phyloP scores from a whole-genome alignment of 1,140 invertebrate genomes.

The Leptinotarsa lineolata region DNA sequence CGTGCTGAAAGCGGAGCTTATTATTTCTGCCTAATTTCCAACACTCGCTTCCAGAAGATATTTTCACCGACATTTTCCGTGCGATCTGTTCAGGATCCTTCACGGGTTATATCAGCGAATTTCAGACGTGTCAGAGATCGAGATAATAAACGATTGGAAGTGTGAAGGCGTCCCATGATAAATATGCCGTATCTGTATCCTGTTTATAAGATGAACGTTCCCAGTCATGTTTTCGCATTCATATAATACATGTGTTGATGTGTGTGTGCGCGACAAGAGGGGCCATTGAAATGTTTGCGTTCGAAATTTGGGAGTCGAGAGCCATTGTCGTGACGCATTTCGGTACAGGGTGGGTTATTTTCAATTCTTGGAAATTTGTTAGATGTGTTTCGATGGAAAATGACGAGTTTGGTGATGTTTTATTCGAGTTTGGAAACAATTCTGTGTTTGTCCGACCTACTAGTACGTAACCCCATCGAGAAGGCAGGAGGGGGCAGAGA shows the following conservation, averaged over 20 bases:
- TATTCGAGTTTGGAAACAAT: no score
- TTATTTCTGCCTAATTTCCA: background rate
- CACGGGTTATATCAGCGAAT: background rate
- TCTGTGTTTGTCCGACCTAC: no score
- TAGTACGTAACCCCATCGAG: no score
- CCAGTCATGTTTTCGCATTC: background rate
- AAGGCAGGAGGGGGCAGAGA: no score
- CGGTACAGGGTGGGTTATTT: no score
- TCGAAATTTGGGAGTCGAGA: background rate
- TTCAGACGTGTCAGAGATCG: conserved; percentile 5
- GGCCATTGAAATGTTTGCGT: background rate
- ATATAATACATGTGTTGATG: conserved; percentile 6
- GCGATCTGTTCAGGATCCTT: background rate
- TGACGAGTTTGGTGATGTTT: no score
- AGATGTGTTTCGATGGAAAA: no score
- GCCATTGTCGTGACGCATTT: background rate
- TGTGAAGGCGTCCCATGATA: background rate
- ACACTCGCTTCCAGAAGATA: background rate
- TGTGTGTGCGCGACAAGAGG: background rate
- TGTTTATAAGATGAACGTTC: conserved; percentile 1
- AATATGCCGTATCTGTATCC: conserved; percentile 5
- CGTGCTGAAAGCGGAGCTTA: background rate
- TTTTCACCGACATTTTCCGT: background rate
- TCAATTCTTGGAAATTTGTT: no score
- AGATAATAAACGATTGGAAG: conserved; percentile 6